Conservation (phyloP, 2,888 invertebrate species). For the Orchesellides sinensis region DNA sequence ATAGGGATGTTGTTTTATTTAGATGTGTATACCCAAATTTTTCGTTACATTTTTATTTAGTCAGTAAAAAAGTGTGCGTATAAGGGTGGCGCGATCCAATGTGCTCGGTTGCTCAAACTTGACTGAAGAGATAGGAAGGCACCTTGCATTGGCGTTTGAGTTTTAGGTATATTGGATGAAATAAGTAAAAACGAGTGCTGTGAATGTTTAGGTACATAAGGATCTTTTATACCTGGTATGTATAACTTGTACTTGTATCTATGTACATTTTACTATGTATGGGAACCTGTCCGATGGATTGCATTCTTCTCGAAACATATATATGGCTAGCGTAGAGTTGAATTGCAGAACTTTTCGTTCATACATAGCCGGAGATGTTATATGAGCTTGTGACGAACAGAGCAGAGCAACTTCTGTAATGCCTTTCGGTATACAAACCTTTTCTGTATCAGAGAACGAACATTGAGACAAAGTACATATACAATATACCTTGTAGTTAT, state of each 20-base stretch:
- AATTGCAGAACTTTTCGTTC: too few species aligned
- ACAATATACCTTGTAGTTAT: too few species aligned
- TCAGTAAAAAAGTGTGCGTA: constrained; percentile 35
- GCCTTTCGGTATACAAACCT: not conserved
- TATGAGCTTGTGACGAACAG: not conserved
- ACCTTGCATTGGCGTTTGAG: too few species aligned
- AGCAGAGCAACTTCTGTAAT: not conserved
- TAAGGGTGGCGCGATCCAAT: constrained; percentile 52
- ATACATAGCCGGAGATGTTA: not conserved
- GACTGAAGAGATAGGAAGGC: constrained; percentile 58
- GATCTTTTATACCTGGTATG: not conserved
- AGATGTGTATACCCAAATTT: too few species aligned
- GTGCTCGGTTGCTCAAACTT: constrained; percentile 49
- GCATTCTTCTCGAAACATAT: constrained; percentile 18
- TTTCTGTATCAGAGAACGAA: not conserved
- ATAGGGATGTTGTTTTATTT: not conserved
- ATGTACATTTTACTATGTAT: not conserved
- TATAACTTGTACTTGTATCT: not conserved
- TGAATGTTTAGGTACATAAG: not conserved
- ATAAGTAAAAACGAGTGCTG: not conserved
- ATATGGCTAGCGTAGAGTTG: not conserved
- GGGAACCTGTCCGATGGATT: constrained; percentile 49
- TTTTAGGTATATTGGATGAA: constrained; percentile 38
- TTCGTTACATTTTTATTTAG: not conserved
- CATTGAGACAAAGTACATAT: too few species aligned